These are phyloP conservation scores for Drosophila nannoptera DNA, from an alignment of 1,140 invertebrate genomes.

Conservation along the genomic window DNA sequence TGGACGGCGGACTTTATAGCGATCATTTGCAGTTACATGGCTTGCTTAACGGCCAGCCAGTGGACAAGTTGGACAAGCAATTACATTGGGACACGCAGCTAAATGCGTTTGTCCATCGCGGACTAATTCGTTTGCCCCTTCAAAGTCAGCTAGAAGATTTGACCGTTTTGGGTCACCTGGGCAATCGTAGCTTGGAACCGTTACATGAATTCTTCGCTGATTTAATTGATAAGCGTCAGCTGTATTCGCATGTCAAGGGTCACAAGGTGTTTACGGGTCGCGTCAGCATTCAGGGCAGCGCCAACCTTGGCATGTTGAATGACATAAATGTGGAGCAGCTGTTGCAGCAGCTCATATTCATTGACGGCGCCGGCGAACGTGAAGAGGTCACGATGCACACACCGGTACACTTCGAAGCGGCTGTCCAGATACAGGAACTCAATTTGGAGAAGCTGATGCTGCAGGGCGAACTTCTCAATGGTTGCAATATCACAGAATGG, in stretches of 20 bases:
- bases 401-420: conserved; percentile 45
- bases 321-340: conserved; percentile 36
- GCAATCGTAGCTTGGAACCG: conserved; percentile 34
- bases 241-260: conserved; percentile 16
- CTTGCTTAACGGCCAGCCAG: conserved; percentile 26
- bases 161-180: conserved; percentile 54
- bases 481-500: conserved; percentile 62
- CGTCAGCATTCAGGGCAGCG: conserved; percentile 49
- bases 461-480: conserved; percentile 44
- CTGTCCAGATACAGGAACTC: conserved; percentile 26
- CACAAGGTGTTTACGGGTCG: conserved; percentile 62
- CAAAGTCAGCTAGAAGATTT: conserved; percentile 40
- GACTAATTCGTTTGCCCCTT: conserved; percentile 15
- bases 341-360: conserved; percentile 44
- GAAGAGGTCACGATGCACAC: conserved; percentile 30
- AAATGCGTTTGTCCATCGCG: conserved; percentile 46
- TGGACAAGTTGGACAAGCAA: conserved; percentile 22
- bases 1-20: conserved; percentile 48
- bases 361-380: conserved; percentile 15
- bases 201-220: conserved; percentile 52
- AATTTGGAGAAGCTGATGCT: conserved; percentile 20
- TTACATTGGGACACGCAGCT: conserved; percentile 38
- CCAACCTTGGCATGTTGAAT: conserved; percentile 48
- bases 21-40: conserved; percentile 44
- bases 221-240: conserved; percentile 51